Evolutionary conservation across 2,888 invertebrate genomes (phyloP), one percentile per base, ranked within the genome.

Genomic region (Pandemis heparana): DNA sequence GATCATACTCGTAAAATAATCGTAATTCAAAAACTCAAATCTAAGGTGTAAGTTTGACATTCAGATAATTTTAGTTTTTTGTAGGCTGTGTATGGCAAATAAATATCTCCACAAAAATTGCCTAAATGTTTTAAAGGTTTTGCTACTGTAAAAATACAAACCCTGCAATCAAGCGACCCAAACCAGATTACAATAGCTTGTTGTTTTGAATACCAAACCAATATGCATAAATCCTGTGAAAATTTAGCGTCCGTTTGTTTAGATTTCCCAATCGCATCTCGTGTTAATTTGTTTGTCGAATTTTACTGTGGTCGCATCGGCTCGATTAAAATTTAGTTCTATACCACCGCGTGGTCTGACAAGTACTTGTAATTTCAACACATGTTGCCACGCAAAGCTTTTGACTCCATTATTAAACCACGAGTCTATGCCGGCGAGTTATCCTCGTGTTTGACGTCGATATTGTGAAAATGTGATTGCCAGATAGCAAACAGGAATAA

Each of bases 221-320:
- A 73, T 73, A 73, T 73, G 86, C 85, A 84, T 83, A 87, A 87
- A 88, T 83, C 79, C 80, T 84, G 84, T 87, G 86, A 84, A 83
- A 64, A 73, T 73, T 73, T 73, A 69, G 86, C 85, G 86, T 82
- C 83, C 82, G 86, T 86, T 88, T 88, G 89, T 88, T 86, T 86
- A 90, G 87, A 91, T 91, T 91, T 91, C 82, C 89, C 89, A 87
- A 89, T 89, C 84, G 86, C 85, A 87, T 87, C 87, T 88, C 87
- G 82, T 85, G 87, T 88, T 92, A 91, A 91, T 91, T 89, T 91
- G 90, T 90, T 91, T 91, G 90, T 81, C 87, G 87, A 87, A 89
- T 88, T 89, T 88, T 84, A 84, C 84, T 83, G 83, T 83, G 82
- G 78, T 83, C 85, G 80, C 87, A 87, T 87, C 87, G 85, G 86